Evolutionary conservation across 1,140 invertebrate species (phyloP).

Genomic region (Diorhabda carinulata): DNA sequence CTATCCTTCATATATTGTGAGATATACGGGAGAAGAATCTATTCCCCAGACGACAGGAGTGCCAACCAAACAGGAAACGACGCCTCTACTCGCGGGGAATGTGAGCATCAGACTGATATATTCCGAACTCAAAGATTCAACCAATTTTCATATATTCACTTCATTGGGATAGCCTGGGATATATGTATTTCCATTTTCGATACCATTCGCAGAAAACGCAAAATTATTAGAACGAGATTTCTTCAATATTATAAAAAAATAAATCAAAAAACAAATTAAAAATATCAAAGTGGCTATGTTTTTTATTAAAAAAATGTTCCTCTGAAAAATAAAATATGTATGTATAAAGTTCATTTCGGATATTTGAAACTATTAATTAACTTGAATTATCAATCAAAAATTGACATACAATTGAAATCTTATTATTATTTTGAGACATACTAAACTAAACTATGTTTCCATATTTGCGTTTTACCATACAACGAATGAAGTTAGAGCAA

Average conservation of each 20-base stretch:
- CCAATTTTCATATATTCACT: constrained; percentile 45
- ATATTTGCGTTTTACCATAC: no score
- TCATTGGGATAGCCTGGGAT: constrained; percentile 24
- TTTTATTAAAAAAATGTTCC: no score
- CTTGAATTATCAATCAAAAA: no score
- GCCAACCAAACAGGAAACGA: constrained; percentile 43
- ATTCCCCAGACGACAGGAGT: constrained; percentile 39
- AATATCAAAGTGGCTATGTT: not conserved
- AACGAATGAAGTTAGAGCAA: no score
- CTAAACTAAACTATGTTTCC: no score
- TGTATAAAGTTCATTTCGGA: no score
- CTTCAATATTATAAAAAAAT: not conserved
- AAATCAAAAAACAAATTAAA: not conserved
- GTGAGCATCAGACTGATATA: constrained; percentile 44
- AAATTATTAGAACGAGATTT: not conserved
- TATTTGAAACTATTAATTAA: no score
- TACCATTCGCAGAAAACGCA: not conserved
- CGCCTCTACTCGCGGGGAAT: constrained; percentile 36
- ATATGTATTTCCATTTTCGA: not conserved
- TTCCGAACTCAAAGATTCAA: constrained; percentile 45
- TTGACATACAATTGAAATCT: no score
- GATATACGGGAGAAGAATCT: constrained; percentile 34
- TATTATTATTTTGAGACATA: no score
- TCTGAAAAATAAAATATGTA: no score
- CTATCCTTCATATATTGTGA: constrained; percentile 45